A percentile compares a stretch with the other conserved stretches of the same genome.
Evolutionary conservation across 30 jellyfish, hydroid and myxozoan genomes (phyloP).

Genomic region (Aurelia aurita complex sp. Pacific): DNA sequence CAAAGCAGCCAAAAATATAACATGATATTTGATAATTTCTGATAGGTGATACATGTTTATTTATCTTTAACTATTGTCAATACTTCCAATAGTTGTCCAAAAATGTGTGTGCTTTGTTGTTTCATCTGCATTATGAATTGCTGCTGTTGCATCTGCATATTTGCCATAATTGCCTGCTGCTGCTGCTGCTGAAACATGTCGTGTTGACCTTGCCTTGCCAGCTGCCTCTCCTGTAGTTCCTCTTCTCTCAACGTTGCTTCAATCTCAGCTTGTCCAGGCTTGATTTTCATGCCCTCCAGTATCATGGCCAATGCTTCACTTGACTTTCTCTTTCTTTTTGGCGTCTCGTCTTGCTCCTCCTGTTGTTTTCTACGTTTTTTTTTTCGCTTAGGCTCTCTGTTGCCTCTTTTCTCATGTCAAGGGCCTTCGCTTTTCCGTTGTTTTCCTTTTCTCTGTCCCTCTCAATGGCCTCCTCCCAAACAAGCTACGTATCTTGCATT

Average conservation of each 20-base stretch:
- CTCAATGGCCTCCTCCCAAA: slow-evolving; percentile 14
- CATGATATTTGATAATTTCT: not conserved
- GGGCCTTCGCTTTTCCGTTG: not conserved
- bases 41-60: not conserved
- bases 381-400: slow-evolving; percentile 28
- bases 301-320: too few species aligned
- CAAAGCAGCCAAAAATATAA: not conserved
- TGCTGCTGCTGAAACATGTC: slow-evolving; percentile 22
- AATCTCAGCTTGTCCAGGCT: slow-evolving; percentile 13
- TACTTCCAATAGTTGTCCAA: not conserved
- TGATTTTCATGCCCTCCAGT: too few species aligned
- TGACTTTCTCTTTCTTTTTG: slow-evolving; percentile 6
- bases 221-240: slow-evolving; percentile 32
- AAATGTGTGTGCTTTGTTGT: slow-evolving; percentile 21
- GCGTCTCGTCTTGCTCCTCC: slow-evolving; percentile 8
- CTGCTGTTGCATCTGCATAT: slow-evolving; percentile 12
- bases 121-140: slow-evolving; percentile 23
- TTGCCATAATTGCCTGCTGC: not conserved
- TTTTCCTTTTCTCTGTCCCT: slow-evolving; percentile 23
- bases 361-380: too few species aligned
- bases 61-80: not conserved
- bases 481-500: too few species aligned
- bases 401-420: slow-evolving; percentile 24
- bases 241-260: slow-evolving; percentile 17
- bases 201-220: slow-evolving; percentile 15